These are phyloP conservation scores for Lemur catta DNA, from an alignment of 2,797 vertebrate genomes.

Conservation along the genomic window DNA sequence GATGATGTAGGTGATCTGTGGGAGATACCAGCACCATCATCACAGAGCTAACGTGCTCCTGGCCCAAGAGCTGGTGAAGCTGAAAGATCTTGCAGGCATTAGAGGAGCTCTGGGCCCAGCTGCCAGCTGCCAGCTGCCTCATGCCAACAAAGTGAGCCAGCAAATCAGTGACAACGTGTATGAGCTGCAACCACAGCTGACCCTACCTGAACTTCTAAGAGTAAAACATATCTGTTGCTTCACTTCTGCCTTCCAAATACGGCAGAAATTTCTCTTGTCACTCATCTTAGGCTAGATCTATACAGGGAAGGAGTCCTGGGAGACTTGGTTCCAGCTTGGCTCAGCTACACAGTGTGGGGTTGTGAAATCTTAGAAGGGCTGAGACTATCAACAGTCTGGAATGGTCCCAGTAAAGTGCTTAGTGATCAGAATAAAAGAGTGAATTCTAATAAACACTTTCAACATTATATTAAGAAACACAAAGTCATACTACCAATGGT, in stretches of 20 bases:
- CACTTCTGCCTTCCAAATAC: background rate
- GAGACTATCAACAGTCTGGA: background rate
- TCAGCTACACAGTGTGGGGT: background rate
- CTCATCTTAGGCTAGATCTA: background rate
- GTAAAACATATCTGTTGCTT: background rate
- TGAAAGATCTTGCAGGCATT: background rate
- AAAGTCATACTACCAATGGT: background rate
- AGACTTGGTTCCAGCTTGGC: background rate
- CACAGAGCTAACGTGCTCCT: background rate
- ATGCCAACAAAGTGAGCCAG: fast-evolving
- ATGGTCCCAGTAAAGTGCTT: background rate
- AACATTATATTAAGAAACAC: background rate
- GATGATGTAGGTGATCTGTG: background rate
- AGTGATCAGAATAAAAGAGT: background rate
- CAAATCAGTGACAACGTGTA: too few species aligned
- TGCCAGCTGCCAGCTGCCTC: background rate
- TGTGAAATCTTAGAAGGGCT: background rate
- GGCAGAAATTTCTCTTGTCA: background rate
- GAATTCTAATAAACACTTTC: background rate
- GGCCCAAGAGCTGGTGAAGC: background rate
- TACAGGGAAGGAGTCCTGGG: background rate
- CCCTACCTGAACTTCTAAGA: background rate
- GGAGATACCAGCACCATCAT: background rate
- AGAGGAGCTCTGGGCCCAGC: background rate
- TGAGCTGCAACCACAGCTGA: fast-evolving